These are phyloP conservation scores for Apis florea DNA, from an alignment of 1,140 invertebrate species.

Conservation along the genomic window DNA sequence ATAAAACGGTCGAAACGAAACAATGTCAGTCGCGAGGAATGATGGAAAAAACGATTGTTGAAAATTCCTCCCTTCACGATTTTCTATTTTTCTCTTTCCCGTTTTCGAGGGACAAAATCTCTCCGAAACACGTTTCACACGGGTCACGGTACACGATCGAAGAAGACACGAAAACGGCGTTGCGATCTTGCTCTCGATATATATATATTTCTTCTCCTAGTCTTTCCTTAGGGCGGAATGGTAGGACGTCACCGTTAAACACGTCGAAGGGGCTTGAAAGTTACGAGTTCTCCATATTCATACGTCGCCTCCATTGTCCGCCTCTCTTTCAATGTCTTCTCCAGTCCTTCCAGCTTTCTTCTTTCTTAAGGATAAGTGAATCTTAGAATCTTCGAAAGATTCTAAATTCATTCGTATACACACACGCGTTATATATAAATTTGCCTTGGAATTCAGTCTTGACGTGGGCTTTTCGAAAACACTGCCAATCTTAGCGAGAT, in stretches of 20 bases:
- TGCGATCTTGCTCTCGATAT: not conserved
- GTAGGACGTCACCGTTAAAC: constrained; percentile 3
- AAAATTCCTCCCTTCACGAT: not conserved
- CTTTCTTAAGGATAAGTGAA: not conserved
- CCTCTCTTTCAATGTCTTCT: constrained; percentile 40
- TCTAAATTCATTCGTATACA: not conserved
- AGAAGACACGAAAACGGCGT: not conserved
- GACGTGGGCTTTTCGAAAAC: not conserved
- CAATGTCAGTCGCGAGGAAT: too few species aligned
- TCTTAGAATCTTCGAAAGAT: too few species aligned
- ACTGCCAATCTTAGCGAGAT: not conserved
- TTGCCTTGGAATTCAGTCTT: not conserved
- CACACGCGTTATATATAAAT: not conserved
- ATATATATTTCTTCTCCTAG: not conserved
- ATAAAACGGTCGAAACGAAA: too few species aligned
- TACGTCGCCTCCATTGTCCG: constrained; percentile 32
- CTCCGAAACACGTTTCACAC: not conserved
- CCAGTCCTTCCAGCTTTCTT: not conserved
- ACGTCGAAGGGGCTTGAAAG: constrained; percentile 14
- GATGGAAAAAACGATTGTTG: too few species aligned
- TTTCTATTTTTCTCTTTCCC: too few species aligned
- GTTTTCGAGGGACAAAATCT: not conserved
- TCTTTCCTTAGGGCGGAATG: constrained; percentile 3
- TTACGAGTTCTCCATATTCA: constrained; percentile 41
- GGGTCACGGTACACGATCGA: not conserved